phyloP scores from a whole-genome alignment of 2,113 vertebrate genomes.

The Hemichromis elongatus region DNA sequence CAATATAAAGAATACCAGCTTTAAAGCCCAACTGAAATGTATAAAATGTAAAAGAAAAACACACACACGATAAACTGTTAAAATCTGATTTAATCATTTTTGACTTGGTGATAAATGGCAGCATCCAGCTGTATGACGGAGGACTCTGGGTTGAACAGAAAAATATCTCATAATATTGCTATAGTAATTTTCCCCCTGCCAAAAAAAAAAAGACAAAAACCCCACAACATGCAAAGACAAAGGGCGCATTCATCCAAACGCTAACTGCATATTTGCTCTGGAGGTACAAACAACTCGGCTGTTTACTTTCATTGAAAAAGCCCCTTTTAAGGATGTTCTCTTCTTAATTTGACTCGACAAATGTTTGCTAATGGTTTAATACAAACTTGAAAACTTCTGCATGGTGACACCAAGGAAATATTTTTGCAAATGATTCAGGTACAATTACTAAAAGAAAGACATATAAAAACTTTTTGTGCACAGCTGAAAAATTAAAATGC shows the following conservation, averaged over 20 bases:
- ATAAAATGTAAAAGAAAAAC: not conserved
- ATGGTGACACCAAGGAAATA: not conserved
- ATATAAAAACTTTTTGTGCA: not conserved
- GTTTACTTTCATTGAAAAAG: constrained; percentile 15
- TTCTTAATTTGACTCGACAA: constrained; percentile 19
- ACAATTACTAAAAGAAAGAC: not conserved
- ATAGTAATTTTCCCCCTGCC: not conserved
- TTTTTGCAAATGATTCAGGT: not conserved
- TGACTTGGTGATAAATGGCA: not conserved
- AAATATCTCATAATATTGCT: not conserved
- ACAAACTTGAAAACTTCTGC: not conserved
- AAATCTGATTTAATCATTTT: not conserved
- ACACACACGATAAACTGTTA: not conserved
- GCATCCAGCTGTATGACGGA: not conserved
- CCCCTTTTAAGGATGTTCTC: not conserved
- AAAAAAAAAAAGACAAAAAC: not conserved
- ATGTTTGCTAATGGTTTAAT: constrained; percentile 36
- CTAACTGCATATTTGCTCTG: constrained; percentile 20
- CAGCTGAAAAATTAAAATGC: not conserved
- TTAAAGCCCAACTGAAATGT: not conserved
- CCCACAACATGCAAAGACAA: not conserved
- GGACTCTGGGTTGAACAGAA: not conserved
- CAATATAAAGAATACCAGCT: not conserved
- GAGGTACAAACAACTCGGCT: not conserved
- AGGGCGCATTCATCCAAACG: not conserved